These are phyloP conservation scores for Oscheius sp. DNA, from an alignment of 2,888 invertebrate species.

Conservation along the genomic window DNA sequence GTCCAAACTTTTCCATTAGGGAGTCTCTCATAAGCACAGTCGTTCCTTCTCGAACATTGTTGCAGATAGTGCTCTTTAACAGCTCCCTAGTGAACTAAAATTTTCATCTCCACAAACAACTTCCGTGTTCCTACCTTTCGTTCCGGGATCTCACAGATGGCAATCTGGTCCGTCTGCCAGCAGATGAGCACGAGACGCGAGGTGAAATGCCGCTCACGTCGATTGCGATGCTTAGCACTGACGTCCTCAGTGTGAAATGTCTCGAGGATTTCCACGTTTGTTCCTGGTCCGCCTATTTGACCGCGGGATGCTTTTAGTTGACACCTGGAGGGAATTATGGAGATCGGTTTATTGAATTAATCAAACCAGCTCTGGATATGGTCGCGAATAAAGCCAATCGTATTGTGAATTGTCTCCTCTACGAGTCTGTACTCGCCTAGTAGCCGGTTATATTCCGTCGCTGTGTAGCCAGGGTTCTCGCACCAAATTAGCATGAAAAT, in stretches of 20 bases:
- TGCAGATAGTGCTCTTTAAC: constrained; percentile 19
- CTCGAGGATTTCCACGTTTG: constrained; percentile 51
- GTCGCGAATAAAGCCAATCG: constrained; percentile 58
- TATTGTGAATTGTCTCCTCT: constrained; percentile 59
- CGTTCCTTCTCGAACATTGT: constrained; percentile 29
- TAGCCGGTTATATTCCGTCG: constrained; percentile 51
- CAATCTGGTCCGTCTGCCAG: constrained; percentile 31
- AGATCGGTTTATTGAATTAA: too few relatives aligned
- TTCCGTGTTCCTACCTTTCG: not conserved
- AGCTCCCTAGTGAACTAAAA: constrained; percentile 46
- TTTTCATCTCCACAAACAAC: not conserved
- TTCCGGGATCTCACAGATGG: constrained; percentile 24
- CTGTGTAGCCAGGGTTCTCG: constrained; percentile 53
- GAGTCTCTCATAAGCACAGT: constrained; percentile 50
- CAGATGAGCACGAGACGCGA: constrained; percentile 48
- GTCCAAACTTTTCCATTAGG: constrained; percentile 48
- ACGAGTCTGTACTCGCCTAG: constrained; percentile 56
- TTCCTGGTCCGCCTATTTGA: constrained; percentile 49
- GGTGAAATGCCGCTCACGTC: constrained; percentile 51
- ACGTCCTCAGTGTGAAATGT: constrained; percentile 53
- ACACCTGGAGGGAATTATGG: constrained; percentile 23
- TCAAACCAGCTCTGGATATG: constrained; percentile 56
- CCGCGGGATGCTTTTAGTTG: constrained; percentile 34
- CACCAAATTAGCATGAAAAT: constrained; percentile 60
- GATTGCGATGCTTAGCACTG: constrained; percentile 49